Conservation (phyloP, 2,888 invertebrate genomes). For the Acronicta aceris region DNA sequence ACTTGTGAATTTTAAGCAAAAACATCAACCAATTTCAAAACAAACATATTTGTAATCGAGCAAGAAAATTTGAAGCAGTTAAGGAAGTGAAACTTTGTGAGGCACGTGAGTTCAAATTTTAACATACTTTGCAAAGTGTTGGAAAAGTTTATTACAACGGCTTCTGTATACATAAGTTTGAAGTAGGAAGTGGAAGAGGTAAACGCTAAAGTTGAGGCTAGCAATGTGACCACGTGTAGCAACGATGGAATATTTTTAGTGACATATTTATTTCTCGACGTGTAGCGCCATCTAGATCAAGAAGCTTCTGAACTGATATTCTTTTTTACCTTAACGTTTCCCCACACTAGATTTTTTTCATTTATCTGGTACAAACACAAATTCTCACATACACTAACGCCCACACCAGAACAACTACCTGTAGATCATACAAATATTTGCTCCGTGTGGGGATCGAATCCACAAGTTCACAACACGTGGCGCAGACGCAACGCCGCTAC, state of each 20-base stretch:
- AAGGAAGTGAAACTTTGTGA: not conserved
- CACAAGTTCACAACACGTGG: too few relatives aligned
- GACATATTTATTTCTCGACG: not conserved
- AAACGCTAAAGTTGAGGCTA: not conserved
- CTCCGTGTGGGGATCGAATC: too few relatives aligned
- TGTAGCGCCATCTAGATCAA: not conserved
- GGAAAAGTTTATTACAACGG: not conserved
- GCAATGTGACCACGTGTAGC: not conserved
- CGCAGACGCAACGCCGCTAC: too few relatives aligned
- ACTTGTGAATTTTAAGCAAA: too few relatives aligned
- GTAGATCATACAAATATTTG: too few relatives aligned
- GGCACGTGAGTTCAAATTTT: not conserved
- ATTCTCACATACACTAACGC: too few relatives aligned
- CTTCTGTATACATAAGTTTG: not conserved
- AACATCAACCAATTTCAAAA: not conserved
- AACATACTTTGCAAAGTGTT: not conserved
- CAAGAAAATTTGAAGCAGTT: not conserved
- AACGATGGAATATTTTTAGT: not conserved
- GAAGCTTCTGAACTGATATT: not conserved
- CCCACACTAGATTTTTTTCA: too few relatives aligned
- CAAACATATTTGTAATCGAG: not conserved
- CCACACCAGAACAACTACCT: too few relatives aligned
- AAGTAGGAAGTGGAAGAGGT: not conserved
- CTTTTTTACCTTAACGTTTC: too few relatives aligned
- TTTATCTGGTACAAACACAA: too few relatives aligned